phyloP scores from a whole-genome alignment of 2,797 vertebrate species.

The Australoheros facetus region DNA sequence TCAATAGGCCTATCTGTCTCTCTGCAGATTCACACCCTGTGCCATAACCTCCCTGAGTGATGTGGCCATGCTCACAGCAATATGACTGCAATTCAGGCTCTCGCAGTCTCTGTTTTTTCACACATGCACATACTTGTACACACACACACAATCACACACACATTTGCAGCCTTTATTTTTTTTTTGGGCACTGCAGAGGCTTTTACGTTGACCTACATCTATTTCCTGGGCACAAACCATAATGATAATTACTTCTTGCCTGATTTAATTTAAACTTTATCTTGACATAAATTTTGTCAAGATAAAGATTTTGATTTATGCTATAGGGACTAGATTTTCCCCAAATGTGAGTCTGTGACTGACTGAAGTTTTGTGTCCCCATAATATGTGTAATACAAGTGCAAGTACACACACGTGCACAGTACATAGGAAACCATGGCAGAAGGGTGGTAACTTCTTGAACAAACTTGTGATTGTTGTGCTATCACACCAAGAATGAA shows the following conservation, averaged over 20 bases:
- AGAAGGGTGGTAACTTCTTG: constrained; percentile 65
- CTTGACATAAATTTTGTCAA: neutral
- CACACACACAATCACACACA: neutral
- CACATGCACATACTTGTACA: neutral
- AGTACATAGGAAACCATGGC: constrained; percentile 33
- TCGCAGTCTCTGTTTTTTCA: constrained; percentile 15
- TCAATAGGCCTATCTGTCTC: constrained; percentile 61
- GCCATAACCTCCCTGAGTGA: constrained; percentile 57
- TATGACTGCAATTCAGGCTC: constrained; percentile 44
- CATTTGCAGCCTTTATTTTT: neutral
- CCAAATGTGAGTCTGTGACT: neutral
- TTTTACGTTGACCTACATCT: neutral
- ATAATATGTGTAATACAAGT: neutral
- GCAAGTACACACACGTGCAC: neutral
- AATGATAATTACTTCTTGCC: neutral
- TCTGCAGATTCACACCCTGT: constrained; percentile 57
- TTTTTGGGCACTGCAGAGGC: neutral
- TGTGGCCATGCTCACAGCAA: constrained; percentile 42
- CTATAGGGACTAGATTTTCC: neutral
- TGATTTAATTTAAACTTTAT: neutral
- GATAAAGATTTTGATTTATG: neutral
- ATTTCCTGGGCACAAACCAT: neutral
- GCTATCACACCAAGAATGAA: constrained; percentile 73
- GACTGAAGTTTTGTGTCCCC: neutral
- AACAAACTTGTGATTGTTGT: constrained; percentile 78